These are phyloP conservation scores for Scrobipalpa atriplicella DNA, from an alignment of 2,888 invertebrate species.

Conservation along the genomic window DNA sequence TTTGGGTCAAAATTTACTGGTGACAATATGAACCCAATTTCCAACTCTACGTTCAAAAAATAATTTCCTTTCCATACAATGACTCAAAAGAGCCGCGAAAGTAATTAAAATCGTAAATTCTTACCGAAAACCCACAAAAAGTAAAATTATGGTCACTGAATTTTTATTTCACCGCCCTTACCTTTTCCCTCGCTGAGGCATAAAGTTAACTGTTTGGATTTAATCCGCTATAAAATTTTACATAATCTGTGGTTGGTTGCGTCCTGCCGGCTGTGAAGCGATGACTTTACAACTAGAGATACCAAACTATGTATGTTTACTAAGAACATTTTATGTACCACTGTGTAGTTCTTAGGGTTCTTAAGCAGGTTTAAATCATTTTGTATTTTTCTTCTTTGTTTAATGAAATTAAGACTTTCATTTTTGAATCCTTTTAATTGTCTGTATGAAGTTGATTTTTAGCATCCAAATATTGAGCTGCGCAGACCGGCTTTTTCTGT, in stretches of 20 bases:
- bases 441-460: too few species aligned
- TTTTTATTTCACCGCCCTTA: constrained; percentile 7
- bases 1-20: not conserved
- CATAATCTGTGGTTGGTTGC: constrained; percentile 30
- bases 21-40: not conserved
- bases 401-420: too few species aligned
- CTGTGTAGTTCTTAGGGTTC: too few species aligned
- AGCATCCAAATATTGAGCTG: too few species aligned
- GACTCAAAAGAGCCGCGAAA: constrained; percentile 2
- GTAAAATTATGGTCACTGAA: constrained; percentile 7
- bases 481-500: too few species aligned
- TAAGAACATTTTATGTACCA: not conserved
- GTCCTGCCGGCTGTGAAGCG: constrained; percentile 31
- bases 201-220: constrained; percentile 12
- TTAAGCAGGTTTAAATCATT: too few species aligned
- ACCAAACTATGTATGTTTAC: not conserved
- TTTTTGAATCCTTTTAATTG: too few species aligned
- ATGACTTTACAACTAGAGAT: constrained; percentile 38
- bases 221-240: constrained; percentile 27
- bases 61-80: not conserved
- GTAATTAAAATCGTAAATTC: constrained; percentile 15
- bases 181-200: constrained; percentile 16
- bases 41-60: not conserved
- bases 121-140: constrained; percentile 11
- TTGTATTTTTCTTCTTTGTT: too few species aligned